Evolutionary conservation across 2,888 invertebrate genomes (phyloP).

Genomic region (Volucella bombylans): DNA sequence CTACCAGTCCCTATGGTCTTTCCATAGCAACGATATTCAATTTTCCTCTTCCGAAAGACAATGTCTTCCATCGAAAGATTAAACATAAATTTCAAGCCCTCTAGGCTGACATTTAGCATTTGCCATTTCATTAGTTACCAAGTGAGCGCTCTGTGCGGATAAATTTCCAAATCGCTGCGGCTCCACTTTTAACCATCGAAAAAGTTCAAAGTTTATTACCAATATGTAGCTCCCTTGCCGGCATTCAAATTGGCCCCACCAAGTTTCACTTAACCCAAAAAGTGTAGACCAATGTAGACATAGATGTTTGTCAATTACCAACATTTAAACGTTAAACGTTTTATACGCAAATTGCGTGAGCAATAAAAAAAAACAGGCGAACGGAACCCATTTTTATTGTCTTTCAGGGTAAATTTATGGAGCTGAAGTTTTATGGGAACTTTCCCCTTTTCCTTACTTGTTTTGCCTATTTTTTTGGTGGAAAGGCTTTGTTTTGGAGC

Average conservation of each 20-base stretch:
- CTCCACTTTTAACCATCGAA: background rate
- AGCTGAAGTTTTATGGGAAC: conserved; percentile 59
- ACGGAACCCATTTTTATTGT: conserved; percentile 66
- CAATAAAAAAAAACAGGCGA: conserved; percentile 50
- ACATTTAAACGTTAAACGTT: conserved; percentile 71
- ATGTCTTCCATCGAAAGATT: conserved; percentile 21
- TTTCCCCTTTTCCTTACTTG: conserved; percentile 29
- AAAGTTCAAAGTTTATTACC: conserved; percentile 43
- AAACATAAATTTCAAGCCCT: conserved; percentile 52
- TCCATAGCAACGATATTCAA: conserved; percentile 46
- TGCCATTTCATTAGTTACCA: conserved; percentile 40
- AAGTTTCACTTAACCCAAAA: conserved; percentile 67
- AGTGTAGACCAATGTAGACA: conserved; percentile 32
- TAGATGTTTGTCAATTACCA: conserved; percentile 70
- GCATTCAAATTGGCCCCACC: conserved; percentile 46
- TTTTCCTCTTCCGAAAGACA: conserved; percentile 23
- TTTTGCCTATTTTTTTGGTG: conserved; percentile 17
- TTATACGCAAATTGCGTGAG: conserved; percentile 73
- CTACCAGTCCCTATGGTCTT: background rate
- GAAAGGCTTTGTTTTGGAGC: conserved; percentile 48
- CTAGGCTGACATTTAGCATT: conserved; percentile 59
- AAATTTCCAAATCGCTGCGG: background rate
- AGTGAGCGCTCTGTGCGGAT: background rate
- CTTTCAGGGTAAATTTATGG: conserved; percentile 60
- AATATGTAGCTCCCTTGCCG: conserved; percentile 14